phyloP scores from a whole-genome alignment of 2,113 vertebrate species.

The Pseudolaguvia tuberculata region DNA sequence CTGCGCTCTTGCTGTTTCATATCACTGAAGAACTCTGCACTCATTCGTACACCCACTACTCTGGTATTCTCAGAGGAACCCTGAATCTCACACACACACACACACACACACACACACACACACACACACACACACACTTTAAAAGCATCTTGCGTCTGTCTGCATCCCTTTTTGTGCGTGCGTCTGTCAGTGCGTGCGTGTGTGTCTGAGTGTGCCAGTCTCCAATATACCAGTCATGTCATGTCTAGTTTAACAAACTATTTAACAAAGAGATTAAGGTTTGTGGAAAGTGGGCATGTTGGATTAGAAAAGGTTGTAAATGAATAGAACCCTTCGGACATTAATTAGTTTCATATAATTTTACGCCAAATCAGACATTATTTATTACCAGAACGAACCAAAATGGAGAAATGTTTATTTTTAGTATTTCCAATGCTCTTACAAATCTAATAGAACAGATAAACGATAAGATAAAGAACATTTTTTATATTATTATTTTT shows the following conservation, averaged over 20 bases:
- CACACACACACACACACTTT: neutral
- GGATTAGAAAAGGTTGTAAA: neutral
- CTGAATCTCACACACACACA: neutral
- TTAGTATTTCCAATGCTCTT: too few relatives aligned
- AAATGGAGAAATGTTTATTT: too few relatives aligned
- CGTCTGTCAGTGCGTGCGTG: neutral
- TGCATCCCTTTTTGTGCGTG: neutral
- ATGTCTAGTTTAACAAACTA: neutral
- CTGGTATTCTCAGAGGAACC: constrained; percentile 2
- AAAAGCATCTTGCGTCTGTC: neutral
- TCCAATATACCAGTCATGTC: neutral
- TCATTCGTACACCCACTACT: neutral
- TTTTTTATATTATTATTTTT: too few relatives aligned
- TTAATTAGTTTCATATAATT: too few relatives aligned
- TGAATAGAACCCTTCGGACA: too few relatives aligned
- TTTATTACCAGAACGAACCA: too few relatives aligned
- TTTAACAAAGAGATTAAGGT: neutral
- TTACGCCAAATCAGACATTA: too few relatives aligned
- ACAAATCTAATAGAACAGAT: too few relatives aligned
- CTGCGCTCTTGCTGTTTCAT: neutral
- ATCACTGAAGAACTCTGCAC: constrained; percentile 21
- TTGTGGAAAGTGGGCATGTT: neutral
- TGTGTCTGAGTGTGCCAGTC: neutral
- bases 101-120: neutral
- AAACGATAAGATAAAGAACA: too few relatives aligned